These are phyloP conservation scores for Poecilus cupreus DNA, from an alignment of 2,888 invertebrate genomes.

Conservation along the genomic window DNA sequence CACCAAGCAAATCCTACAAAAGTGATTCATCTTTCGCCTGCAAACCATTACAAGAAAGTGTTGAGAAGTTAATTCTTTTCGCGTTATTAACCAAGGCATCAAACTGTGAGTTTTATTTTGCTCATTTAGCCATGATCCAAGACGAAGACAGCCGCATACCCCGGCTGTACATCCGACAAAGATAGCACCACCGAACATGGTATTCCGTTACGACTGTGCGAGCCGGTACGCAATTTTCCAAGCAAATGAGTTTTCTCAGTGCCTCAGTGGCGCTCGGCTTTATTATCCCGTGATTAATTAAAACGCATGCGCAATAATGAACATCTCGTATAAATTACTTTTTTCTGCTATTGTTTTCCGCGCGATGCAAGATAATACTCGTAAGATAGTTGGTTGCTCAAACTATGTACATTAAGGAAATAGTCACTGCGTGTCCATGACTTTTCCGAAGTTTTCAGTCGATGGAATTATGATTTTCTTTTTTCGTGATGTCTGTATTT, in stretches of 20 bases:
- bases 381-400: not conserved
- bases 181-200: not conserved
- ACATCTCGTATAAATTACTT: conserved; percentile 55
- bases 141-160: not conserved
- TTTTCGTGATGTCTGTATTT: conserved; percentile 33
- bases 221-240: conserved; percentile 45
- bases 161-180: not conserved
- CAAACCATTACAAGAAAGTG: conserved; percentile 47
- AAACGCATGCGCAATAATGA: conserved; percentile 53
- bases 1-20: conserved; percentile 19
- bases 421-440: not conserved
- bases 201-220: conserved; percentile 25
- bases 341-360: conserved; percentile 51
- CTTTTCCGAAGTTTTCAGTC: not conserved
- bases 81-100: conserved; percentile 53
- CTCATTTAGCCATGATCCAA: conserved; percentile 41
- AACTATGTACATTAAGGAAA: conserved; percentile 16
- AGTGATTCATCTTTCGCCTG: conserved; percentile 33
- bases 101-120: conserved; percentile 53
- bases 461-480: not conserved
- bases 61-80: conserved; percentile 52
- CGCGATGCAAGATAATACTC: conserved; percentile 40
- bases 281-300: conserved; percentile 49
- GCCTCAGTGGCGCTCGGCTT: conserved; percentile 8
- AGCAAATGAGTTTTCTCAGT: conserved; percentile 51